Percentiles rank a stretch among this genome's conserved stretches.
Conservation (phyloP, 92 coral and sea anemone genomes). For the Siderastrea radians region DNA sequence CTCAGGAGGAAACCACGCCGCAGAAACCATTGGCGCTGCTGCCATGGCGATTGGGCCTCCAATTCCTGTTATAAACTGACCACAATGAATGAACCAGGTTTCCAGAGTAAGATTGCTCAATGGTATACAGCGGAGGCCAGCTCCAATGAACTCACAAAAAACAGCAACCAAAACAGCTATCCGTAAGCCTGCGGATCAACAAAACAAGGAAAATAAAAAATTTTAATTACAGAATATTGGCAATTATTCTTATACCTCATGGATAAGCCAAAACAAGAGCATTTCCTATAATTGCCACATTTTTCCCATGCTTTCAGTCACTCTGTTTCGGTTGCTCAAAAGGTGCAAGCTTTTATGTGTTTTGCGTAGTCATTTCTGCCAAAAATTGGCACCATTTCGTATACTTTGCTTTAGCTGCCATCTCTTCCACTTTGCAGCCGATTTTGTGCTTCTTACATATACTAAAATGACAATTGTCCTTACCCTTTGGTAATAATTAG, state of each 20-base stretch:
- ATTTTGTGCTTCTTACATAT: too few relatives aligned
- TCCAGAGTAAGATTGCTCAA: constrained; percentile 28
- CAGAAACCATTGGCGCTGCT: constrained; percentile 93
- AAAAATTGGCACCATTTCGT: too few relatives aligned
- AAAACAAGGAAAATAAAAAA: neutral
- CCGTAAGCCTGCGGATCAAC: constrained; percentile 79
- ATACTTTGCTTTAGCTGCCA: too few relatives aligned
- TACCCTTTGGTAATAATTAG: too few relatives aligned
- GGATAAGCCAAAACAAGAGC: too few relatives aligned
- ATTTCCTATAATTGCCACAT: too few relatives aligned
- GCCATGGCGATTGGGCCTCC: constrained; percentile 99
- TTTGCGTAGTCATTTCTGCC: too few relatives aligned
- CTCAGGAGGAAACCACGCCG: constrained; percentile 99
- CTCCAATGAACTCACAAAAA: constrained; percentile 84
- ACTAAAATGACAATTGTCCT: too few relatives aligned
- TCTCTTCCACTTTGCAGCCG: too few relatives aligned
- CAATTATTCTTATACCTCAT: neutral
- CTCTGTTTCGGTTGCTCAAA: too few relatives aligned
- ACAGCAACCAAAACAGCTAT: constrained; percentile 87
- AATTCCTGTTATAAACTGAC: constrained; percentile 94
- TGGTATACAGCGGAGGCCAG: constrained; percentile 91
- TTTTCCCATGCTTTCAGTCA: too few relatives aligned
- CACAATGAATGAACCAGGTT: constrained; percentile 85
- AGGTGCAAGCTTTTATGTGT: too few relatives aligned
- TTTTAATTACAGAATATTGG: neutral